Base-by-base conservation (phyloP, 2,797 vertebrate species). In the Scomberomorus guttatus region DNA sequence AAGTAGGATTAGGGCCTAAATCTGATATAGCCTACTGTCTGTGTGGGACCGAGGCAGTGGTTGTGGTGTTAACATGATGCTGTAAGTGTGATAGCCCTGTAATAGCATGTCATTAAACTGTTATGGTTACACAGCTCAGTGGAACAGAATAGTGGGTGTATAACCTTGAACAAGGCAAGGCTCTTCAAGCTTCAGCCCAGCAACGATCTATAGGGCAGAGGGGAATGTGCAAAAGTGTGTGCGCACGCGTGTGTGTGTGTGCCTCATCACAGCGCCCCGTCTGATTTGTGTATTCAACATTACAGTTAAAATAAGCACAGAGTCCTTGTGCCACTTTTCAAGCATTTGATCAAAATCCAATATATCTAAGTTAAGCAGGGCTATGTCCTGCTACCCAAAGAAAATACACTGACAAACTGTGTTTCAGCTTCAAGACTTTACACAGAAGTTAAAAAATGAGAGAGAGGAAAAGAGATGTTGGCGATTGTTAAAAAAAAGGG, bases 91-190 rank as follows among this genome's bases (percentile, higher is more conserved):
- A 94, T 94, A 83, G 91, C 89, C 50, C 71, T 84, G 90, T 94
- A 94, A 94, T 94, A 92, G 90, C 91, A 90, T 93, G 93, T 91
- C 90, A 94, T 95, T 95, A 94, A 93, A 91, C 85, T 94, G 92
- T 94, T 93, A 94, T 94, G 91, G 92, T 94, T 94, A 93, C 90
- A 93, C 90, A 93, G 93, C 90, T 91, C 86, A 67, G 75, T 88
- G 88, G 85, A 93, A 88, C 85, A 87, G 93, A 92, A 86, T 87
- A 83, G 89, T 90, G 91, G 89, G 85, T 90, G 89, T 88, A 72
- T 83, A 92, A 93, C 92, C 92, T 92, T 92, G 91, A 92, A 90
- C 83, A 29, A 84, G 89, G 89, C 90, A 77, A 84, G 57, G 71
- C 84, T 87, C 87, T 89, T 77, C 76, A 73, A 81, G 86, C 89